Conservation (phyloP, 2,888 invertebrate genomes). For the Xestia sexstrigata region DNA sequence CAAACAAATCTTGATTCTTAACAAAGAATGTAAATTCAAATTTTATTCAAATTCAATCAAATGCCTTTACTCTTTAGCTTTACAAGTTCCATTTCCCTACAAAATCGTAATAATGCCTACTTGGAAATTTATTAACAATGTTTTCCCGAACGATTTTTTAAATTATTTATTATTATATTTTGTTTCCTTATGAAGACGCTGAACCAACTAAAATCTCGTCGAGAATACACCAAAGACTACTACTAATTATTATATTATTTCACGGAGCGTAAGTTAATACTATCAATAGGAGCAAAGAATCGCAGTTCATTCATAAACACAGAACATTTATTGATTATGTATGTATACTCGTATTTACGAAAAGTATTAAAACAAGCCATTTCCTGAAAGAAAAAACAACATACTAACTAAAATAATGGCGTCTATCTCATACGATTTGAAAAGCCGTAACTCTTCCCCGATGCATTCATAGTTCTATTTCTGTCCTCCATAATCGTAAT, state of each 20-base stretch:
- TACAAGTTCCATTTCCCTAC: background rate
- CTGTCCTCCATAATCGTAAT: conserved; percentile 39
- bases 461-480: conserved; percentile 41
- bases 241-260: too few relatives aligned
- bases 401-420: conserved; percentile 20
- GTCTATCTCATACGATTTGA: conserved; percentile 35
- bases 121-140: background rate
- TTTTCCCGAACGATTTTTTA: background rate
- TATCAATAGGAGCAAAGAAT: too few relatives aligned
- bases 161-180: too few relatives aligned
- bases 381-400: conserved; percentile 16
- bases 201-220: too few relatives aligned
- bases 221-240: too few relatives aligned
- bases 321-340: too few relatives aligned
- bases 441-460: conserved; percentile 43
- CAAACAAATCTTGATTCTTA: background rate
- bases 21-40: conserved; percentile 13
- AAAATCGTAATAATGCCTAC: background rate
- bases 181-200: too few relatives aligned
- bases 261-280: too few relatives aligned
- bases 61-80: background rate
- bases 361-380: conserved; percentile 26
- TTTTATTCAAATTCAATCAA: conserved; percentile 4
- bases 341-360: conserved; percentile 7
- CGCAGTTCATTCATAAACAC: too few relatives aligned